Percentiles rank a stretch among this genome's conserved stretches.
Evolutionary conservation across 1,140 invertebrate species (phyloP).

Genomic region (Tetragnatha versicolor): DNA sequence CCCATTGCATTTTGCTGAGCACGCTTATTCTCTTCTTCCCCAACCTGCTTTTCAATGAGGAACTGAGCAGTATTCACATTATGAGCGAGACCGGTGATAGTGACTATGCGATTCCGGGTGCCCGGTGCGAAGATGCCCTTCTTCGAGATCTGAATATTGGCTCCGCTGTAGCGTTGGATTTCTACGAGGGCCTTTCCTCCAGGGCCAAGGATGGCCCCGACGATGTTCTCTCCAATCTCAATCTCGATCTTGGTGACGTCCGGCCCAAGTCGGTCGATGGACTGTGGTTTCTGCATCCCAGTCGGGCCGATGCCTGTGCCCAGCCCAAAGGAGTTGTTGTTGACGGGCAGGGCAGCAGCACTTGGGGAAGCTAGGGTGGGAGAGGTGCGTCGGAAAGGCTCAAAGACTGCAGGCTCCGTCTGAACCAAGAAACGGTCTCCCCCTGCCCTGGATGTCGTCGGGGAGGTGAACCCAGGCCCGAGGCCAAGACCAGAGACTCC

Average conservation of each 20-base stretch:
- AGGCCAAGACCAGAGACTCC: constrained; percentile 35
- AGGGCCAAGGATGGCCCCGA: constrained; percentile 94
- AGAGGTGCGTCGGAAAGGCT: constrained; percentile 58
- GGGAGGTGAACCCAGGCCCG: constrained; percentile 34
- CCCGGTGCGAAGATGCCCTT: constrained; percentile 96
- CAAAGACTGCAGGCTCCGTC: constrained; percentile 56
- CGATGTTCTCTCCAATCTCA: constrained; percentile 90
- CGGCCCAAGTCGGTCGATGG: constrained; percentile 68
- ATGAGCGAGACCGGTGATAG: constrained; percentile 86
- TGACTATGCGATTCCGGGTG: constrained; percentile 95
- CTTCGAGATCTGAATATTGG: constrained; percentile 98
- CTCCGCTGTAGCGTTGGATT: constrained; percentile 94
- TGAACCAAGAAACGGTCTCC: constrained; percentile 57
- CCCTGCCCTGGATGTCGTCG: constrained; percentile 28
- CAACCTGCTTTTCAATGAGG: constrained; percentile 94
- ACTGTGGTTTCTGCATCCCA: constrained; percentile 75
- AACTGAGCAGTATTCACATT: constrained; percentile 89
- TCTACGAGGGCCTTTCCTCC: constrained; percentile 94
- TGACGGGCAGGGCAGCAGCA: constrained; percentile 66
- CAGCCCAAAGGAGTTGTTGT: constrained; percentile 80
- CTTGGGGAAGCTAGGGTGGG: constrained; percentile 64
- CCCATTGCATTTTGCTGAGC: constrained; percentile 75
- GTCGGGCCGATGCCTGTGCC: constrained; percentile 68
- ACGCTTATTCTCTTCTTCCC: constrained; percentile 92
- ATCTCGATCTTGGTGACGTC: constrained; percentile 81